phyloP scores from a whole-genome alignment of 2,888 invertebrate species.

The Cordilura impudica region DNA sequence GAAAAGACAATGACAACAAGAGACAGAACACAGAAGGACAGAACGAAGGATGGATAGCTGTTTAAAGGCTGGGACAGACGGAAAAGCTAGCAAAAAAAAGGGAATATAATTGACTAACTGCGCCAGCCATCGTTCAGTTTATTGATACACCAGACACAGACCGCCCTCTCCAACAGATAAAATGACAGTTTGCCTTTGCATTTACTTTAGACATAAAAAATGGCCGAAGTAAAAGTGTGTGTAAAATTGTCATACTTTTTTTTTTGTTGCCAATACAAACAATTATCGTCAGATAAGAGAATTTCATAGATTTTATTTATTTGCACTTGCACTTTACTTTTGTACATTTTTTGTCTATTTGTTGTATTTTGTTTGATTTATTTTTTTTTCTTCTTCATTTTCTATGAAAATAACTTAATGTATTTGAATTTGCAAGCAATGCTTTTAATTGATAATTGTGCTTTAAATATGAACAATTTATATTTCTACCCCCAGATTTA shows the following conservation, averaged over 20 bases:
- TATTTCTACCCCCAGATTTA: not conserved
- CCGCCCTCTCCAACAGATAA: no score
- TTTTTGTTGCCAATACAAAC: slow-evolving; percentile 25
- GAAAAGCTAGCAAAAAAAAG: not conserved
- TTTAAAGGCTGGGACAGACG: not conserved
- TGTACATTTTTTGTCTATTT: not conserved
- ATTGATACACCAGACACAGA: not conserved
- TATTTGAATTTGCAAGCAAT: not conserved
- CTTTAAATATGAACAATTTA: slow-evolving; percentile 7
- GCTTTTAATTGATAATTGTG: slow-evolving; percentile 31
- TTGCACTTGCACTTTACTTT: not conserved
- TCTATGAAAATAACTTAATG: not conserved
- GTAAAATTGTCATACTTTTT: not conserved
- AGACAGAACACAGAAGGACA: not conserved
- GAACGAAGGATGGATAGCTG: not conserved
- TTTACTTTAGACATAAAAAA: slow-evolving; percentile 5
- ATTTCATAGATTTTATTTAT: not conserved
- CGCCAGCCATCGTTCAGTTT: not conserved
- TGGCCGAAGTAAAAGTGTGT: slow-evolving; percentile 8
- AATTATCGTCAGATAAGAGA: not conserved
- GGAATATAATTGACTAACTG: not conserved
- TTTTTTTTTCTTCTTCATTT: not conserved
- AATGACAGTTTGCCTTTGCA: slow-evolving; percentile 6
- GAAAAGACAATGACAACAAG: not conserved
- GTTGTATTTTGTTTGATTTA: not conserved